These are phyloP conservation scores for Rotaria macrura DNA, from an alignment of 2,888 invertebrate genomes.

Conservation along the genomic window DNA sequence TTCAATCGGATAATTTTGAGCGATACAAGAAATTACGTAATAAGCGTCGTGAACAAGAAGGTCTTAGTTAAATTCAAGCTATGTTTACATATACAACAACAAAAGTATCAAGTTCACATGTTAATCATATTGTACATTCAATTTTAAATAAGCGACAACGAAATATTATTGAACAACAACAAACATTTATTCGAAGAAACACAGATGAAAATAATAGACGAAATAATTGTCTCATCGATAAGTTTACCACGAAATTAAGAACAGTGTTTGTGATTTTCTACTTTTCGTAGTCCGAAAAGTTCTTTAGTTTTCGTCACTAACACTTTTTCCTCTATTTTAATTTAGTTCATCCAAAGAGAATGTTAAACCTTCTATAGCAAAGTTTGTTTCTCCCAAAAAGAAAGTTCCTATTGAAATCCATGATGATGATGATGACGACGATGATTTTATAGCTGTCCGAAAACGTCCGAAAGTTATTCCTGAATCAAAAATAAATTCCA, in stretches of 20 bases:
- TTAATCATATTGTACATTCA: background rate
- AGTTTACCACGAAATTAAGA: background rate
- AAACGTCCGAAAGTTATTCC: background rate
- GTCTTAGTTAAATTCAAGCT: background rate
- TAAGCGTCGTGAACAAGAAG: background rate
- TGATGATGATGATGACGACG: background rate
- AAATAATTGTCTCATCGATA: background rate
- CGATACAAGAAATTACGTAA: background rate
- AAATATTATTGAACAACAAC: background rate
- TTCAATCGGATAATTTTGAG: background rate
- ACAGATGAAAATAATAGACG: background rate
- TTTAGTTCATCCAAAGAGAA: background rate
- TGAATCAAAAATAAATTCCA: background rate
- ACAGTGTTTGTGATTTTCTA: background rate
- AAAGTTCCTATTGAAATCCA: background rate
- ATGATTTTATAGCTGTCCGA: background rate
- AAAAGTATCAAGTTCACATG: background rate
- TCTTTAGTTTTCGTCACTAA: no score
- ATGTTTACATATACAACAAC: background rate
- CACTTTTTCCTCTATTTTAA: background rate
- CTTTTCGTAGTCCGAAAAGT: no score
- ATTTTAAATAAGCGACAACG: background rate
- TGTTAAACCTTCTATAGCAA: background rate
- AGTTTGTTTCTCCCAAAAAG: background rate
- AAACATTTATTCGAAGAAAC: background rate